Evolutionary conservation across 2,888 invertebrate species (phyloP).

Genomic region (Parelbella ahira): DNA sequence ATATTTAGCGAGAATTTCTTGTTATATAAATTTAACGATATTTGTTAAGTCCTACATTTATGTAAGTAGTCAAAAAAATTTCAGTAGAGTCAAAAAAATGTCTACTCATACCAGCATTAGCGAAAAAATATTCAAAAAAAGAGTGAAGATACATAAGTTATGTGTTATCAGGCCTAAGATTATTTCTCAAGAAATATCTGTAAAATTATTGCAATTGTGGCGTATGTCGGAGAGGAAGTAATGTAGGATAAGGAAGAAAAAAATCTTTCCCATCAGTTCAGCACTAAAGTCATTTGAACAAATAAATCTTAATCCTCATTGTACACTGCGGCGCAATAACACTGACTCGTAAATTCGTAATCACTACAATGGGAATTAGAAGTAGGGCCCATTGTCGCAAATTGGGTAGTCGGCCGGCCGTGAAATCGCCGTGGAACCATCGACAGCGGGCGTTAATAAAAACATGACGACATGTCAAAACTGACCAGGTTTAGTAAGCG

Average conservation of each 20-base stretch:
- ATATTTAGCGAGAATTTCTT: too few species aligned
- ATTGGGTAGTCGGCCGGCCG: slow-evolving; percentile 67
- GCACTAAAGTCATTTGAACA: slow-evolving; percentile 66
- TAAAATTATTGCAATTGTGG: background rate
- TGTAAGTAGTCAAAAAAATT: too few species aligned
- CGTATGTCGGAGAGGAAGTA: slow-evolving; percentile 30
- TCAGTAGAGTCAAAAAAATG: too few species aligned
- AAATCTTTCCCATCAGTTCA: slow-evolving; percentile 43
- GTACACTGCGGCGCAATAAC: slow-evolving; percentile 63
- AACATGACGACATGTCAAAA: slow-evolving; percentile 79
- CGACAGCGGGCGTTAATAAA: slow-evolving; percentile 73
- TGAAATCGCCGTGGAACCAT: slow-evolving; percentile 59
- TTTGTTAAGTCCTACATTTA: too few species aligned
- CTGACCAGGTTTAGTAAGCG: slow-evolving; percentile 73
- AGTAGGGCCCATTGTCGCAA: slow-evolving; percentile 70
- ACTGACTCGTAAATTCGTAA: slow-evolving; percentile 60
- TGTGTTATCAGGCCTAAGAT: background rate
- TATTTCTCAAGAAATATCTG: background rate
- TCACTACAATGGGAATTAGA: slow-evolving; percentile 69
- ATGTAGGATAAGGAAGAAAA: slow-evolving; percentile 45
- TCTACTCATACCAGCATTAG: too few species aligned
- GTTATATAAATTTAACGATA: too few species aligned
- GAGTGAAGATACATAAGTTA: too few species aligned
- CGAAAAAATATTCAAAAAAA: background rate
- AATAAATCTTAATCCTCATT: slow-evolving; percentile 73